Evolutionary conservation across 2,797 vertebrate genomes (phyloP), one percentile per base, ranked within the genome.

Genomic region (Oophaga sylvatica): DNA sequence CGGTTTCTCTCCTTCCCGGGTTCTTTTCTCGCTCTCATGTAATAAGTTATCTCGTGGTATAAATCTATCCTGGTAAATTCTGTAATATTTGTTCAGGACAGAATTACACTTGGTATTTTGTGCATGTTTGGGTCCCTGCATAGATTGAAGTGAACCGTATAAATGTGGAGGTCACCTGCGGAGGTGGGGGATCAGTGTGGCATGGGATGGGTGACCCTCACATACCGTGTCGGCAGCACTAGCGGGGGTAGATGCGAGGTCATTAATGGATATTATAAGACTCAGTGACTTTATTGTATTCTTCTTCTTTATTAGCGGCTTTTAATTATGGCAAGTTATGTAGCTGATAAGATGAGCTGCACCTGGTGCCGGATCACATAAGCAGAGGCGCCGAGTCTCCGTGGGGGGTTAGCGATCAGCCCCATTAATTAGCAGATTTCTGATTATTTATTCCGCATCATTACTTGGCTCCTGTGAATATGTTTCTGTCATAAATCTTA

Each of bases 391-490:
- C 91, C 0, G 82, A 29, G 90, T 89, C 91, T 68, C 70, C 0
- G 13, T 87, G 20, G 9, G 7, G 3, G 48, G 1, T 75, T 62
- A 87, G 84, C 83, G 89, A 92, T 0, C 8, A 89, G 35, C 59
- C 2, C 11, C 67, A 83, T 87, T 92, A 93, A 91, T 91, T 88
- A 87, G 81, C 87, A 86, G 89, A 92, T 92, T 91, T 91, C 90
- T 91, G 90, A 91, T 91, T 88, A 91, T 91, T 92, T 90, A 91
- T 89, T 45, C 0, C 11, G 17, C 45, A 26, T 76, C 19, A 1
- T 56, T 53, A 2, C 48, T 77, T 22, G 26, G 48, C 12, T 19
- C 13, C 20, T 77, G 48, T 56, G n/a, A 26, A 16, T 22, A 41
- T 3, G 4, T 17, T 41, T 29, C 31, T 13, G 1, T 19, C 2